phyloP scores from a whole-genome alignment of 2,888 invertebrate species.

The Syrphus vitripennis region DNA sequence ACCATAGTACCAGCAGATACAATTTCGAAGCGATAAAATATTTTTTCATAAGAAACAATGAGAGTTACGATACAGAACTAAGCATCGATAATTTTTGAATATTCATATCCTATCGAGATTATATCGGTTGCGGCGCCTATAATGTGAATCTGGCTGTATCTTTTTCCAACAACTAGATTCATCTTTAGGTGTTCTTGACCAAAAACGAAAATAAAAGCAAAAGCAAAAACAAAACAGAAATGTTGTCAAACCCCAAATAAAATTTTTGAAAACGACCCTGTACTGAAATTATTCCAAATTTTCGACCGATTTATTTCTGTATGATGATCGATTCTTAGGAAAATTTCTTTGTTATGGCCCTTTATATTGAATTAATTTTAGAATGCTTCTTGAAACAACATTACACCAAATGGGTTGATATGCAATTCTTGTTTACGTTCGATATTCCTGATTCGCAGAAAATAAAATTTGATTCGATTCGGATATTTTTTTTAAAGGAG shows the following conservation, averaged over 20 bases:
- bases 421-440: neutral
- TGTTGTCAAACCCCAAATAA: neutral
- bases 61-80: no score
- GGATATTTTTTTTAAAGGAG: neutral
- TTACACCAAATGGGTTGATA: neutral
- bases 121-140: no score
- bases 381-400: neutral
- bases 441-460: constrained; percentile 23
- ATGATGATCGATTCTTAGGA: constrained; percentile 28
- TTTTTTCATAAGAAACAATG: no score
- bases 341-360: neutral
- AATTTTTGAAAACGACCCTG: neutral
- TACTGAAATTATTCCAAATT: neutral
- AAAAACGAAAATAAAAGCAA: neutral
- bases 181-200: no score
- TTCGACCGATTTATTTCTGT: constrained; percentile 14
- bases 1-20: no score
- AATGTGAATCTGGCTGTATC: no score
- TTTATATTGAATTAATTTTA: constrained; percentile 41
- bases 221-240: neutral
- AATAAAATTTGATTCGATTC: neutral
- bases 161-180: no score
- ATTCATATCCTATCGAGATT: no score
- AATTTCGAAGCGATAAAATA: no score
- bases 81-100: no score